These are phyloP conservation scores for Ptilodon capucinus DNA, from an alignment of 2,888 invertebrate species.

Conservation along the genomic window DNA sequence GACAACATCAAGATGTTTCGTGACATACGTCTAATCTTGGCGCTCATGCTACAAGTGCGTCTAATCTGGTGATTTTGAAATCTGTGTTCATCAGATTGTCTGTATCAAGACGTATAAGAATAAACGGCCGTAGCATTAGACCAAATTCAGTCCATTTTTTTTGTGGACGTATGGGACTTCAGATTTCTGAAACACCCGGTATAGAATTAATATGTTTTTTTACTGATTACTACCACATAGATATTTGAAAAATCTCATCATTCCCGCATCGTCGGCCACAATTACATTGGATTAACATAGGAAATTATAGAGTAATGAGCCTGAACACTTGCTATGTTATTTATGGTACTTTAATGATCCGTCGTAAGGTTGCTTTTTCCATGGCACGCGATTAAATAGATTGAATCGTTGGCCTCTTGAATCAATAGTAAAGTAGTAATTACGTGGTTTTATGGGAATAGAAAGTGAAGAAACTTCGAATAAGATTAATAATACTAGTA, in stretches of 20 bases:
- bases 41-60: too few relatives aligned
- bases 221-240: neutral
- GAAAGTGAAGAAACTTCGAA: neutral
- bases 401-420: constrained; percentile 6
- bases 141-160: too few relatives aligned
- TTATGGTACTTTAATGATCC: constrained; percentile 50
- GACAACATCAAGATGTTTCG: too few relatives aligned
- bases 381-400: constrained; percentile 18
- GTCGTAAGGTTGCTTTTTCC: constrained; percentile 14
- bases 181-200: too few relatives aligned
- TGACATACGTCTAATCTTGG: too few relatives aligned
- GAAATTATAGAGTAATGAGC: constrained; percentile 54
- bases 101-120: too few relatives aligned
- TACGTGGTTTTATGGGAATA: neutral
- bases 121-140: too few relatives aligned
- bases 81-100: too few relatives aligned
- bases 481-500: neutral
- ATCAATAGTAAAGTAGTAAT: neutral
- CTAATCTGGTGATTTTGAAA: too few relatives aligned
- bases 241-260: neutral
- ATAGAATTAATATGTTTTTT: too few relatives aligned
- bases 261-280: constrained; percentile 27
- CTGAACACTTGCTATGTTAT: constrained; percentile 42
- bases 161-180: too few relatives aligned
- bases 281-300: constrained; percentile 52